Conservation (phyloP, 1,140 invertebrate species). For the Papilio aristodemus region DNA sequence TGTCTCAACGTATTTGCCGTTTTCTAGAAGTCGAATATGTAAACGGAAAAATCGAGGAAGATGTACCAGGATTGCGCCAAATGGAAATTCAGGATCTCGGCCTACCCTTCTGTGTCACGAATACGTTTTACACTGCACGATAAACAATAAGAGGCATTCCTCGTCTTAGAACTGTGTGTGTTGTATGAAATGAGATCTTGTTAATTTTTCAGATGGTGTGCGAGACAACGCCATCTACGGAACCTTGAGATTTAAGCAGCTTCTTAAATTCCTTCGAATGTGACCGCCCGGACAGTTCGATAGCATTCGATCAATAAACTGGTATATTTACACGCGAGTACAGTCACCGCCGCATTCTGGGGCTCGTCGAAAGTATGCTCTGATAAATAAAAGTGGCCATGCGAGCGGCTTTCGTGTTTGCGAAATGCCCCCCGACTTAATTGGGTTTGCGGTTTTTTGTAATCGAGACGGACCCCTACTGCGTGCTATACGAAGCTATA, state of each 20-base stretch:
- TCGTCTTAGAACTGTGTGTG: no score
- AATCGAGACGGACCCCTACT: constrained; percentile 25
- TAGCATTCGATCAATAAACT: constrained; percentile 34
- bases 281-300: background rate
- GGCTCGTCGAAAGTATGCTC: constrained; percentile 35
- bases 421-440: constrained; percentile 49
- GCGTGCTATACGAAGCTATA: constrained; percentile 23
- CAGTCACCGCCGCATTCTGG: constrained; percentile 20
- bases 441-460: constrained; percentile 43
- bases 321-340: constrained; percentile 21
- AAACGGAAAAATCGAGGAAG: no score
- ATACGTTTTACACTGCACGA: no score
- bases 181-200: no score
- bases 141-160: no score
- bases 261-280: background rate
- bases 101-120: no score
- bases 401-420: constrained; percentile 50
- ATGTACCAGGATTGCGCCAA: no score
- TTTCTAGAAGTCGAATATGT: background rate
- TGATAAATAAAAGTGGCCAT: constrained; percentile 50
- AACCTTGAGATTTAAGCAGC: background rate
- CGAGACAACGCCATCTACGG: background rate
- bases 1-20: background rate
- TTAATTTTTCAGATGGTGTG: background rate
- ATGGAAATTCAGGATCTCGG: no score